Evolutionary conservation across 2,113 vertebrate genomes (phyloP).

Genomic region (Drymodes brunneopygia): DNA sequence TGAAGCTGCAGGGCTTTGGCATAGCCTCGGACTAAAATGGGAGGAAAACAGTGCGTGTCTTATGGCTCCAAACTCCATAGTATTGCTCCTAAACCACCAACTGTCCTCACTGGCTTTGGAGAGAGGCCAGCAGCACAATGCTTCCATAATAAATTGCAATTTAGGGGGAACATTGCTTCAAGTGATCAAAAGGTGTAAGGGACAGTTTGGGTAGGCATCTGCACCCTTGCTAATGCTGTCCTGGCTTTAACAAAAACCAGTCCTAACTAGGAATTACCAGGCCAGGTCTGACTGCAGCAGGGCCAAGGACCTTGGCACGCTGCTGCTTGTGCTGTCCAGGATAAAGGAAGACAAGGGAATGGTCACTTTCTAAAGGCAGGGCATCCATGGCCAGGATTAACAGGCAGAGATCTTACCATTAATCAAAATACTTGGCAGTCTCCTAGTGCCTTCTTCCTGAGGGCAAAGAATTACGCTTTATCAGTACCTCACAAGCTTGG

Average conservation of each 20-base stretch:
- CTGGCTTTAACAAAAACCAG: not conserved
- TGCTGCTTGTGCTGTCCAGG: not conserved
- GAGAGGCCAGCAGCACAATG: not conserved
- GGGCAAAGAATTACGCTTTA: not conserved
- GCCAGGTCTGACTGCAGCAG: not conserved
- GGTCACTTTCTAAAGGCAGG: not conserved
- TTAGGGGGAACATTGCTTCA: not conserved
- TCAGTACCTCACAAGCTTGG: not conserved
- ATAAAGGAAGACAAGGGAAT: constrained; percentile 21
- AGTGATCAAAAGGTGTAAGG: not conserved
- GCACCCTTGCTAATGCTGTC: not conserved
- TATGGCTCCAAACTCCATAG: not conserved
- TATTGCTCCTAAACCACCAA: not conserved
- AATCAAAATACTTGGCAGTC: not conserved
- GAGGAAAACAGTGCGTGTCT: constrained; percentile 1
- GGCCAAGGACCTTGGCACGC: not conserved
- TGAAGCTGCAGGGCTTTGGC: constrained; percentile 47
- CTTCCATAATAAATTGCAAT: not conserved
- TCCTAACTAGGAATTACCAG: not conserved
- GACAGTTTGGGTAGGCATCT: not conserved
- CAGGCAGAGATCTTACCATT: not conserved
- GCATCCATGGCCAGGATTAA: not conserved
- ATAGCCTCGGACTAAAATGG: not conserved
- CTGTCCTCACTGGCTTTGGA: not conserved
- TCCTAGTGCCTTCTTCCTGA: not conserved